These are phyloP conservation scores for Andrena marginata DNA, from an alignment of 2,888 invertebrate genomes.

Conservation along the genomic window DNA sequence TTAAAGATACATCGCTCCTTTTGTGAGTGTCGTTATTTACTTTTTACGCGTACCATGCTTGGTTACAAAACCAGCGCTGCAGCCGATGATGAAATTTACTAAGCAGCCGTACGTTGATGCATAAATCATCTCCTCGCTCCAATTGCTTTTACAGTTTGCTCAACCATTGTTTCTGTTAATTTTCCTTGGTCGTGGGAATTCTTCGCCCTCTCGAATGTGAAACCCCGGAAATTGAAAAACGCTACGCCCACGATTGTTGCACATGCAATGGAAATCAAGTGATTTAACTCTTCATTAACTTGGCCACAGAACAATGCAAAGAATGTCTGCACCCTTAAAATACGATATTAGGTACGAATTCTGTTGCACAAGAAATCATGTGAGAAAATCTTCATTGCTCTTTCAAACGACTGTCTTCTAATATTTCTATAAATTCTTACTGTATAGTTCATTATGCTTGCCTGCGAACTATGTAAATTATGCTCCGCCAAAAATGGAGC, in stretches of 20 bases:
- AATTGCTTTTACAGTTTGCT: constrained; percentile 1
- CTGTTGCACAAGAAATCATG: no score
- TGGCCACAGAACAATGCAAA: background rate
- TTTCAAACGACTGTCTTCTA: no score
- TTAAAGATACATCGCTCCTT: constrained; percentile 41
- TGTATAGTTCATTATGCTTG: no score
- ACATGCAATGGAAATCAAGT: background rate
- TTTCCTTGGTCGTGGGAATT: background rate
- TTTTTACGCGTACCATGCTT: constrained; percentile 17
- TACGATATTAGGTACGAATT: no score
- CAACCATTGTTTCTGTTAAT: constrained; percentile 11
- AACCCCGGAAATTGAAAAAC: background rate
- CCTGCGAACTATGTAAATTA: no score
- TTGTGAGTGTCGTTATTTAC: constrained; percentile 24
- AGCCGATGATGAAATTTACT: constrained; percentile 27
- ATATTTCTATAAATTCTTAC: no score
- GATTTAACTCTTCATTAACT: background rate
- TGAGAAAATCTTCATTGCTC: no score
- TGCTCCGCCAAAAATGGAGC: no score
- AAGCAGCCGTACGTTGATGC: background rate
- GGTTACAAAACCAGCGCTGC: background rate
- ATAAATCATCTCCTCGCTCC: constrained; percentile 2
- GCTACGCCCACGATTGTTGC: background rate
- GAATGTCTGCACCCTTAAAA: background rate
- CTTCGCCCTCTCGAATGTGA: background rate